Conservation (phyloP, 2,797 vertebrate species). For the Selene dorsalis region DNA sequence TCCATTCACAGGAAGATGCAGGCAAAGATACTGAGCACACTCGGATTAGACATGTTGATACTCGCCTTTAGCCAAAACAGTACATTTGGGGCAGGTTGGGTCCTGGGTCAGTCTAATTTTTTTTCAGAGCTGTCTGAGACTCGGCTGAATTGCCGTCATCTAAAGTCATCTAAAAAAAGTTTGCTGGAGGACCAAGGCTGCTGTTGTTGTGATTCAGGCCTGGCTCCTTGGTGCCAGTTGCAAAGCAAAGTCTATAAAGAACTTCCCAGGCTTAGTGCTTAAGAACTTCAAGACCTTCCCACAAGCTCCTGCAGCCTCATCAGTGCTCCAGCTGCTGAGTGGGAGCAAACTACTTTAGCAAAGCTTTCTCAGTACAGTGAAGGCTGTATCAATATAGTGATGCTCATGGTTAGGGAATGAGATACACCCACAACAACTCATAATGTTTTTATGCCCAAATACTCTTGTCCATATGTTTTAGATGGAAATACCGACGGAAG, state of each 20-base stretch:
- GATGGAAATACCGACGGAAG: not conserved
- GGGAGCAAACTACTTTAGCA: not conserved
- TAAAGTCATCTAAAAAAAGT: too few species aligned
- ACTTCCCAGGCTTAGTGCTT: not conserved
- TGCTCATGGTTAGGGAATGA: not conserved
- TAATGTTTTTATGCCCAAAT: not conserved
- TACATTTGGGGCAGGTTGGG: not conserved
- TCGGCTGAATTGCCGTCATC: too few species aligned
- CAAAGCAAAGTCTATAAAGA: not conserved
- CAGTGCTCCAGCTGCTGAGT: not conserved
- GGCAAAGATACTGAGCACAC: not conserved
- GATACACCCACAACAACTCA: not conserved
- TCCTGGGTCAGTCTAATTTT: too few species aligned
- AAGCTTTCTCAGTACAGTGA: not conserved
- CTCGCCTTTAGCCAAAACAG: not conserved
- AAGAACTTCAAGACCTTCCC: not conserved
- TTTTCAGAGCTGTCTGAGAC: not conserved
- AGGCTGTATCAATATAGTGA: not conserved
- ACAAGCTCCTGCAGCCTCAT: not conserved
- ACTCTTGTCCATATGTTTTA: not conserved
- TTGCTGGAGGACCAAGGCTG: not conserved
- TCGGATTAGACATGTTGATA: not conserved
- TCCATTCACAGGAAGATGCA: not conserved
- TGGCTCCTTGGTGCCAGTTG: too few species aligned
- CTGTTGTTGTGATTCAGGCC: not conserved